A percentile compares a stretch with the other conserved stretches of the same genome.
Evolutionary conservation across 2,113 vertebrate genomes (phyloP).

Genomic region (Sceloporus undulatus): DNA sequence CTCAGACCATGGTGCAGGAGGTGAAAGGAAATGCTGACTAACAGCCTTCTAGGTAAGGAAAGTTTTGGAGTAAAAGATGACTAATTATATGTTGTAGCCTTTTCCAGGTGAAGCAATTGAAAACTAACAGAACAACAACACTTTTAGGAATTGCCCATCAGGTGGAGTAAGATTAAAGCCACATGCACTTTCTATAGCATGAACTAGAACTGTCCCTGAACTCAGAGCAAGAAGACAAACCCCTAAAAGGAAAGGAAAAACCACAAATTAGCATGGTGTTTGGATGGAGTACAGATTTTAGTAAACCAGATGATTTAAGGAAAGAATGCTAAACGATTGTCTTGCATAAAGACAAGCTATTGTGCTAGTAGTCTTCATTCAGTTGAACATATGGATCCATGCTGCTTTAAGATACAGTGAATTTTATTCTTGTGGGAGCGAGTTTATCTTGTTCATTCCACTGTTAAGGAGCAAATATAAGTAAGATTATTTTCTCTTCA

Average conservation of each 20-base stretch:
- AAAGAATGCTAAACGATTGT: too few species aligned
- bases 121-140: constrained; percentile 42
- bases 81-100: fast-evolving
- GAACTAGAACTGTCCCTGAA: background rate
- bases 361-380: background rate
- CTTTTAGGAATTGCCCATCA: constrained; percentile 18
- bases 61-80: constrained; percentile 7
- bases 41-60: background rate
- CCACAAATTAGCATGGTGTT: background rate
- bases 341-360: background rate
- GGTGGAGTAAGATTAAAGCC: background rate
- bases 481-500: background rate
- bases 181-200: background rate
- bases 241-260: background rate
- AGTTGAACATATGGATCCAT: background rate
- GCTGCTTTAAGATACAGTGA: background rate
- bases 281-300: background rate
- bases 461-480: background rate
- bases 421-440: background rate
- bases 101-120: constrained; percentile 37
- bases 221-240: background rate
- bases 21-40: background rate
- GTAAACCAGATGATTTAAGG: background rate
- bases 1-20: fast-evolving
- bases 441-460: background rate